Evolutionary conservation across 2,888 invertebrate species (phyloP).

Genomic region (Ochropleura plecta): DNA sequence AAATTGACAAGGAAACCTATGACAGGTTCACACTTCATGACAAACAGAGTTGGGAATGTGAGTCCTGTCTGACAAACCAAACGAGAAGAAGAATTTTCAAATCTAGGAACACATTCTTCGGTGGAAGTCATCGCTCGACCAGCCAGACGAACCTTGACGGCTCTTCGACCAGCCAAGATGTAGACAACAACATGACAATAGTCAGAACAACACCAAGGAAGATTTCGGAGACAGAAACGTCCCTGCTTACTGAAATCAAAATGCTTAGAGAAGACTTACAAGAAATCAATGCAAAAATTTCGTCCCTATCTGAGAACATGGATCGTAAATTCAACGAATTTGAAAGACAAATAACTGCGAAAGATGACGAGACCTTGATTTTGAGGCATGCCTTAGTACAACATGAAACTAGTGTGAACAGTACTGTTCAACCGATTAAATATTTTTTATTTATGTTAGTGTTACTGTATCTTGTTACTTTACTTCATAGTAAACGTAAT

Average conservation of each 20-base stretch:
- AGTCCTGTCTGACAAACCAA: neutral
- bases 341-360: slow-evolving; percentile 12
- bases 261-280: slow-evolving; percentile 22
- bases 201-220: slow-evolving; percentile 1
- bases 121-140: neutral
- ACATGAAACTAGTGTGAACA: slow-evolving; percentile 13
- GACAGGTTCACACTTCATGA: slow-evolving; percentile 15
- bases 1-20: slow-evolving; percentile 14
- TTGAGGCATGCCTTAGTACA: slow-evolving; percentile 17
- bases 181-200: neutral
- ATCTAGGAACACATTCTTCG: neutral
- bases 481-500: slow-evolving; percentile 23
- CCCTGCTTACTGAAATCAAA: slow-evolving; percentile 13
- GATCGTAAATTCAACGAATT: slow-evolving; percentile 25
- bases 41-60: slow-evolving; percentile 12
- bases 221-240: neutral
- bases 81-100: neutral
- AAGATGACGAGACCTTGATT: slow-evolving; percentile 23
- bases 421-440: slow-evolving; percentile 33
- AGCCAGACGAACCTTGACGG: neutral
- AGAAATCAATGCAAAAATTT: slow-evolving; percentile 15
- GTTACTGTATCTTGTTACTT: slow-evolving; percentile 18
- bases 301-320: slow-evolving; percentile 11
- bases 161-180: neutral
- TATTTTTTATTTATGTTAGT: slow-evolving; percentile 27